Base-by-base conservation (phyloP, 2,113 vertebrate genomes). In the Planiliza haematocheilus region DNA sequence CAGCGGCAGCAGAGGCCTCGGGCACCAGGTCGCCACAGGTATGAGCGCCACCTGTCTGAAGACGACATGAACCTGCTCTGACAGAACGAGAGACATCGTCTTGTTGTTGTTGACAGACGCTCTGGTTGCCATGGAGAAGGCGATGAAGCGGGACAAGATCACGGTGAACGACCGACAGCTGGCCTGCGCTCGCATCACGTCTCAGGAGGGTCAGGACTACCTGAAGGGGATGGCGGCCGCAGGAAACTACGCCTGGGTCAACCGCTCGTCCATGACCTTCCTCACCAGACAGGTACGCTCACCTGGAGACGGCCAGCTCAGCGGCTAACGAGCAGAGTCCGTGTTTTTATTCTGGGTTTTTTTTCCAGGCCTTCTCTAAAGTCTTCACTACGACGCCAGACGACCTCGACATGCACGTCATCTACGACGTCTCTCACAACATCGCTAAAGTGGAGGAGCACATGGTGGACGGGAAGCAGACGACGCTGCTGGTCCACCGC, bases 11-110 rank as follows among this genome's bases (percentile, higher is more conserved):
- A 92, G 98, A 81, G 98, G 98, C 2, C 92, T 99, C 20, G 97
- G 98, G 50, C 98, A 99, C 85, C 98, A 99, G 81, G 98, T 99
- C 17, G 98, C 98, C 58, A 99, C 98, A 95, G 98, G 98, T 99
- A 91, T 0, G 30, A 37, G 24, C 24, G 24, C 24, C 24, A 2
- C 24, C 24, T 30, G 24, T 30, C 3, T 30, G 24, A 5, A 30
- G 24, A 16, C 16, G n/a, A n/a, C n/a, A n/a, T n/a, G n/a, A n/a
- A n/a, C n/a, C n/a, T n/a, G n/a, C n/a, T n/a, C n/a, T n/a, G n/a
- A n/a, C n/a, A n/a, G n/a, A n/a, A n/a, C n/a, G n/a, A n/a, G n/a
- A n/a, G n/a, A n/a, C n/a, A n/a, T n/a, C n/a, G n/a, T n/a, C n/a
- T n/a, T n/a, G 41, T 36, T 68, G 13, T 51, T 24, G 65, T 45